A percentile compares a stretch with the other conserved stretches of the same genome.
phyloP scores from a whole-genome alignment of 2,797 vertebrate species.

The Paramormyrops hopkinsi region DNA sequence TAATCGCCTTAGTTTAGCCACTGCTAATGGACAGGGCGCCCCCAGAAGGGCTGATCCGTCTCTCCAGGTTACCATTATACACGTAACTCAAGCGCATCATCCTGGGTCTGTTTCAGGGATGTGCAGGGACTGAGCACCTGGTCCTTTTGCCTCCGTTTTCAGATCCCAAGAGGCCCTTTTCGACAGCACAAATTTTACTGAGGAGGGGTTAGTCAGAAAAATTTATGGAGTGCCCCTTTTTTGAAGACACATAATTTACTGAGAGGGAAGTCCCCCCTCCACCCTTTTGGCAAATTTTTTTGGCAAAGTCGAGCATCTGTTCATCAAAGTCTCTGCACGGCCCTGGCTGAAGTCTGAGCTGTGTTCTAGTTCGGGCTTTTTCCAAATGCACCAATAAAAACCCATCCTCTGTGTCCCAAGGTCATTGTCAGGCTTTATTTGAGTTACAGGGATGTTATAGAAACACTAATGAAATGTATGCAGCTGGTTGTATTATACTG shows the following conservation, averaged over 20 bases:
- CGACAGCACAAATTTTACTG: neutral
- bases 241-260: neutral
- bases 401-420: slow-evolving; percentile 26
- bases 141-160: neutral
- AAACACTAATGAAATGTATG: slow-evolving; percentile 60
- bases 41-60: neutral
- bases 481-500: slow-evolving; percentile 43
- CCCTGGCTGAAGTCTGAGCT: neutral
- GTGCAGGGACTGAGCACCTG: neutral
- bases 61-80: neutral
- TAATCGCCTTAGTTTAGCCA: neutral
- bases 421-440: slow-evolving; percentile 43
- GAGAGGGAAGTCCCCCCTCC: neutral
- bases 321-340: neutral
- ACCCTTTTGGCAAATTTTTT: neutral
- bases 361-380: neutral
- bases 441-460: slow-evolving; percentile 59
- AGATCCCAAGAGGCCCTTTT: neutral
- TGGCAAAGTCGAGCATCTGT: neutral
- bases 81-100: neutral
- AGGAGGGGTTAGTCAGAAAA: neutral
- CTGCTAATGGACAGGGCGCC: neutral
- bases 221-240: neutral
- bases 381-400: neutral
- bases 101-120: neutral